Percentiles rank a stretch among this genome's conserved stretches.
Evolutionary conservation across 2,113 vertebrate species (phyloP).

Genomic region (Melanocharis versteri): DNA sequence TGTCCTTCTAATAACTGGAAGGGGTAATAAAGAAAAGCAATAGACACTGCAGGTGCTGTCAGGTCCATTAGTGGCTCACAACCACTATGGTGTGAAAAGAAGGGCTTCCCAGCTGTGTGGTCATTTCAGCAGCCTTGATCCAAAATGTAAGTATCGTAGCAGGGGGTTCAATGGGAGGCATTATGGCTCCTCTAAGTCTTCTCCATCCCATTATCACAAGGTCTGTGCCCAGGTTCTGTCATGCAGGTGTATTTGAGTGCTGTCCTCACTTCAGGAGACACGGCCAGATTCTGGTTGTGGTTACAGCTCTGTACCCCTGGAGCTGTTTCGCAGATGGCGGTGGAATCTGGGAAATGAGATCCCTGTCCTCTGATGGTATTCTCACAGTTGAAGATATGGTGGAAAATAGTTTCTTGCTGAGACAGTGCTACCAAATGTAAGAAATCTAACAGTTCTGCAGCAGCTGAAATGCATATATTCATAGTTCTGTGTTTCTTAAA

Average conservation of each 20-base stretch:
- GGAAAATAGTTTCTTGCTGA: not conserved
- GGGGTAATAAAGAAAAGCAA: not conserved
- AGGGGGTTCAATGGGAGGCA: not conserved
- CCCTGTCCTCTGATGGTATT: not conserved
- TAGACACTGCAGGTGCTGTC: not conserved
- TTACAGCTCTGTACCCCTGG: not conserved
- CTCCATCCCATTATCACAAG: not conserved
- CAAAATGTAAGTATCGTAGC: fast-evolving
- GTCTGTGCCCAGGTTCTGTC: not conserved
- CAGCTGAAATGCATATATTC: not conserved
- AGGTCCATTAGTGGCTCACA: not conserved
- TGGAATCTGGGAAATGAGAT: not conserved
- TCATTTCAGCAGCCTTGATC: not conserved
- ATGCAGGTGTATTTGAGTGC: not conserved
- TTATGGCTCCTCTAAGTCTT: not conserved
- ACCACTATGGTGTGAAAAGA: not conserved
- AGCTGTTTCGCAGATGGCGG: not conserved
- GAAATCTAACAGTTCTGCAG: not conserved
- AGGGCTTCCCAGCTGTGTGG: not conserved
- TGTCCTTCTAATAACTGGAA: not conserved
- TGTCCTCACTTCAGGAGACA: not conserved
- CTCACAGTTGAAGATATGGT: not conserved
- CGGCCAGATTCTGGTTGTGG: not conserved
- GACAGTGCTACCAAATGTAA: not conserved
- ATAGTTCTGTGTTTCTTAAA: not conserved